Evolutionary conservation across 1,140 invertebrate genomes (phyloP).

Genomic region (Nylanderia fulva): DNA sequence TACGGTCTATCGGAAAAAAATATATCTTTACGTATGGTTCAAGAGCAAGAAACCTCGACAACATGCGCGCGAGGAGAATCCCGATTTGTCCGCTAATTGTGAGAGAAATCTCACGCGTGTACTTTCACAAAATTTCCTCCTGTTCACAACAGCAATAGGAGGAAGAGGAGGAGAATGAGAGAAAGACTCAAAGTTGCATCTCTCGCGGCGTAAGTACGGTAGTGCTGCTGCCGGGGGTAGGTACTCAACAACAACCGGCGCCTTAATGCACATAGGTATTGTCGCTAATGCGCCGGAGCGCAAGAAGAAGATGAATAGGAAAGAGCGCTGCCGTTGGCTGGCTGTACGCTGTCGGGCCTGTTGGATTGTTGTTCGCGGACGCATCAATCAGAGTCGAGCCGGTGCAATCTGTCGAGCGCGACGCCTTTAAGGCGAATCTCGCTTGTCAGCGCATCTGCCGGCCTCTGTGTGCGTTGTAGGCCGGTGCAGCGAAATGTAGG

Average conservation of each 20-base stretch:
- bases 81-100: conserved; percentile 51
- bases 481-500: conserved; percentile 77
- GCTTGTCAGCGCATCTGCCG: conserved; percentile 83
- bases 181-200: neutral
- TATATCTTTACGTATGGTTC: neutral
- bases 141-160: neutral
- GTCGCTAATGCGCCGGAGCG: conserved; percentile 77
- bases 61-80: conserved; percentile 12
- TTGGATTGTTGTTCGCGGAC: conserved; percentile 85
- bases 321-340: conserved; percentile 81
- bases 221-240: conserved; percentile 58
- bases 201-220: conserved; percentile 72
- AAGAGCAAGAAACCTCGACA: neutral
- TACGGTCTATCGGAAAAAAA: neutral
- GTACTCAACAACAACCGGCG: conserved; percentile 46
- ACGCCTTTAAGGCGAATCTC: conserved; percentile 80
- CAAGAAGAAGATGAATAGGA: conserved; percentile 84
- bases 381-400: conserved; percentile 83
- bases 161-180: neutral
- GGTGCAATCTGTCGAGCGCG: conserved; percentile 78
- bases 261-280: conserved; percentile 74
- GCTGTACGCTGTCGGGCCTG: conserved; percentile 80
- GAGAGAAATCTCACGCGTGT: conserved; percentile 3
- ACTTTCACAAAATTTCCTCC: conserved; percentile 57
- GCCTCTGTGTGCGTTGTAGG: conserved; percentile 59